Evolutionary conservation across 2,797 vertebrate genomes (phyloP).

Genomic region (Cetoscarus ocellatus): DNA sequence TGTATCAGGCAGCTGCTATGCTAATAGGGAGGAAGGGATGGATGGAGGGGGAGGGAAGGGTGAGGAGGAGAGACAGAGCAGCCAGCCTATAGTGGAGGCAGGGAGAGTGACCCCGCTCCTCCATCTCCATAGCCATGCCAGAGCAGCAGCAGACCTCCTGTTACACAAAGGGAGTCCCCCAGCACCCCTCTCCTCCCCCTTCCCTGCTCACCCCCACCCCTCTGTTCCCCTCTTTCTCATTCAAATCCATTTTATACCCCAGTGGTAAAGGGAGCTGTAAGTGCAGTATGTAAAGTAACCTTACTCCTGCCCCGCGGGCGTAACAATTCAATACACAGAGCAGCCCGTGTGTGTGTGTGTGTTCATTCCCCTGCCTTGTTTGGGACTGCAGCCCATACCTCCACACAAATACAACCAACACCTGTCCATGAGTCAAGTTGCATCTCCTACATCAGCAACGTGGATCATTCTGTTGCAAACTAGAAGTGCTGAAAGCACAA

Average conservation of each 20-base stretch:
- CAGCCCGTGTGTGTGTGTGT: slow-evolving; percentile 64
- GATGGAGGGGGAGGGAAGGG: slow-evolving; percentile 60
- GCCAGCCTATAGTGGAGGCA: slow-evolving; percentile 74
- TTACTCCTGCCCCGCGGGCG: slow-evolving; percentile 74
- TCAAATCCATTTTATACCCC: slow-evolving; percentile 93
- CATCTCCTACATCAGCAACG: slow-evolving; percentile 36
- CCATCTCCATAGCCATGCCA: slow-evolving; percentile 89
- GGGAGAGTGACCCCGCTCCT: slow-evolving; percentile 78
- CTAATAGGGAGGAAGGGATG: slow-evolving; percentile 89
- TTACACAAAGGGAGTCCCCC: slow-evolving; percentile 82
- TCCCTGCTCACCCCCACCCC: slow-evolving; percentile 50
- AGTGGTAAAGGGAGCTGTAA: slow-evolving; percentile 88
- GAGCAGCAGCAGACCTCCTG: slow-evolving; percentile 83
- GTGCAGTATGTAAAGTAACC: slow-evolving; percentile 89
- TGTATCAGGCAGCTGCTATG: slow-evolving; percentile 95
- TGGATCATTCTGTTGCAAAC: slow-evolving; percentile 10
- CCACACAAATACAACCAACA: slow-evolving; percentile 65
- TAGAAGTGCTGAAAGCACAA: too few species aligned
- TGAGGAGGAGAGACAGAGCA: slow-evolving; percentile 69
- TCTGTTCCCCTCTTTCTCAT: slow-evolving; percentile 89
- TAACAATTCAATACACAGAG: slow-evolving; percentile 70
- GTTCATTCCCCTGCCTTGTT: slow-evolving; percentile 68
- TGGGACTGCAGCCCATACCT: slow-evolving; percentile 65
- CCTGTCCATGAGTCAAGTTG: slow-evolving; percentile 67
- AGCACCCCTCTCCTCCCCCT: slow-evolving; percentile 18